Conservation (phyloP, 1,140 invertebrate genomes). For the Rhagoletis zephyria region DNA sequence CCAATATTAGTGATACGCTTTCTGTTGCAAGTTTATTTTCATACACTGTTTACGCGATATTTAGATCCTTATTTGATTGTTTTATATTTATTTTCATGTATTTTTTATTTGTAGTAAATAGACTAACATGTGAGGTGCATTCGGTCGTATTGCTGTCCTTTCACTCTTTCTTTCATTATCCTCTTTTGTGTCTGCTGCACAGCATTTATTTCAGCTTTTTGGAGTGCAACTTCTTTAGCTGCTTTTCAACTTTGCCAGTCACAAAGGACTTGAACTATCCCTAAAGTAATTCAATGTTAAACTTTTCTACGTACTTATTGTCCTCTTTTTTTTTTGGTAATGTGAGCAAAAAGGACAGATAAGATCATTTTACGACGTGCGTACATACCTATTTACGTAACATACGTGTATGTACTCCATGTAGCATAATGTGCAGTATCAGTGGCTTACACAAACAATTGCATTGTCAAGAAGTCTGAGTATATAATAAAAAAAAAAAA, state of each 20-base stretch:
- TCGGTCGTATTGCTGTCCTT: neutral
- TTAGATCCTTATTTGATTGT: neutral
- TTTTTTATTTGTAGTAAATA: neutral
- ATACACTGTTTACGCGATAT: neutral
- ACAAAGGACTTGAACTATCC: conserved; percentile 34
- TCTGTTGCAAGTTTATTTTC: conserved; percentile 21
- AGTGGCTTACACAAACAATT: conserved; percentile 1
- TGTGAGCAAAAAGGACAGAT: too few species aligned
- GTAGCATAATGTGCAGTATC: neutral
- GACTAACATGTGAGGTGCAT: neutral
- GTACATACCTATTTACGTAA: neutral
- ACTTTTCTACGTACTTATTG: neutral
- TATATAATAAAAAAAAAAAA: neutral
- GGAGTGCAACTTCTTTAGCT: conserved; percentile 23
- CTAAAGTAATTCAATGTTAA: conserved; percentile 19
- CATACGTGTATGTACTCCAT: neutral
- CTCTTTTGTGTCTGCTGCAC: neutral
- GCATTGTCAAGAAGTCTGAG: neutral
- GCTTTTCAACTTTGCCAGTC: conserved; percentile 33
- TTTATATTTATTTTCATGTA: conserved; percentile 22
- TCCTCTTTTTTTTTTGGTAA: neutral
- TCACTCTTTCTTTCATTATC: neutral
- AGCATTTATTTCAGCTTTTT: conserved; percentile 26
- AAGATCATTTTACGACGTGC: neutral
- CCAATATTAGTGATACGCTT: neutral